These are phyloP conservation scores for Protomyctophum bolini DNA, from an alignment of 2,113 vertebrate species.

Conservation along the genomic window DNA sequence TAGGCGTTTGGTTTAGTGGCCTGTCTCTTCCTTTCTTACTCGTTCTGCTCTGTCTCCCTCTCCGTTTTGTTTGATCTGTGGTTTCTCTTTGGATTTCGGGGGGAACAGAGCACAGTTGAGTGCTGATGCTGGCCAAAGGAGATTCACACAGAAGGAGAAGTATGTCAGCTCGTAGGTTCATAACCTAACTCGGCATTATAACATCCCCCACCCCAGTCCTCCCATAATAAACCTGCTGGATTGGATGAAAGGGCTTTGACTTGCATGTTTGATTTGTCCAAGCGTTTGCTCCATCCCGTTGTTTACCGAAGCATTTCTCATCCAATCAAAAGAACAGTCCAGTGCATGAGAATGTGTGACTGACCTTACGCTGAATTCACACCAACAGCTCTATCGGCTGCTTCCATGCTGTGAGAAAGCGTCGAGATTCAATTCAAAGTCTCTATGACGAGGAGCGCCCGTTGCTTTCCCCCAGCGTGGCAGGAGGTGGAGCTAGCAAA, in stretches of 20 bases:
- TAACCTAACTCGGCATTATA: slow-evolving; percentile 56
- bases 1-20: slow-evolving; percentile 5
- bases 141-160: slow-evolving; percentile 76
- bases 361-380: slow-evolving; percentile 31
- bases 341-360: slow-evolving; percentile 71
- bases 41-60: slow-evolving; percentile 48
- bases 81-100: slow-evolving; percentile 61
- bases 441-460: no score
- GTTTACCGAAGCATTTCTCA: slow-evolving; percentile 40
- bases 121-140: slow-evolving; percentile 77
- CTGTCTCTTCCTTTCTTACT: slow-evolving; percentile 29
- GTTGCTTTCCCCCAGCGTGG: no score
- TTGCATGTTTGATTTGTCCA: slow-evolving; percentile 70
- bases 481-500: no score
- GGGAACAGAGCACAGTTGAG: slow-evolving; percentile 79
- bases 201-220: slow-evolving; percentile 39
- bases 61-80: slow-evolving; percentile 49
- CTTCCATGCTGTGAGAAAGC: no score
- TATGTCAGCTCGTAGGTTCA: slow-evolving; percentile 71
- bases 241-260: slow-evolving; percentile 65
- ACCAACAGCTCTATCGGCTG: neutral
- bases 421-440: no score
- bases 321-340: slow-evolving; percentile 61
- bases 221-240: slow-evolving; percentile 54
- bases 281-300: slow-evolving; percentile 34